These are phyloP conservation scores for Megaceryle alcyon DNA, from an alignment of 2,797 vertebrate genomes.

Conservation along the genomic window DNA sequence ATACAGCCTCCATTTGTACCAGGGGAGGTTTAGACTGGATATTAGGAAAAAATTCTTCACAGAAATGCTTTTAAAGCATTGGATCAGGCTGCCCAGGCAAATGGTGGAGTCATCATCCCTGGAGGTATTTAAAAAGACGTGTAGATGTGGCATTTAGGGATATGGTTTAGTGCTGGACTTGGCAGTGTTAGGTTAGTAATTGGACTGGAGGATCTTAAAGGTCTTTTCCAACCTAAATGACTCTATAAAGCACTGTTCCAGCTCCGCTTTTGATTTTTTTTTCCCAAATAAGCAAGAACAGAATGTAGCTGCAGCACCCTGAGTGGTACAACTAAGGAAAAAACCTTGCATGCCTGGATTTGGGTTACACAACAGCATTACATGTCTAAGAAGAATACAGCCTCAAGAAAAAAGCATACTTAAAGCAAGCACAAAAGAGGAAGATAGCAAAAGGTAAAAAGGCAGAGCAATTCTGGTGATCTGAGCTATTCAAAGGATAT, in stretches of 20 bases:
- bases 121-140: background rate
- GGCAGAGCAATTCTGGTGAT: background rate
- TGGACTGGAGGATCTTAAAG: background rate
- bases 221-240: background rate
- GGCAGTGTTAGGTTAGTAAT: background rate
- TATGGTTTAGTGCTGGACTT: background rate
- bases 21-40: background rate
- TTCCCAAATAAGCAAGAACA: background rate
- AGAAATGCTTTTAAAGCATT: fast-evolving
- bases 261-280: background rate
- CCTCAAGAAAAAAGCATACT: background rate
- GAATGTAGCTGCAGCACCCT: background rate
- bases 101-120: background rate
- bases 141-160: background rate
- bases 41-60: too few relatives aligned
- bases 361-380: background rate
- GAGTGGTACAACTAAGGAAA: background rate
- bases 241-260: background rate
- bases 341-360: background rate
- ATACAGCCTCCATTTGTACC: background rate
- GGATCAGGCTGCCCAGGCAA: background rate
- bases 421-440: background rate
- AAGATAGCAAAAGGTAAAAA: background rate
- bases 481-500: background rate
- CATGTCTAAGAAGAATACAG: background rate